A percentile compares a stretch with the other conserved stretches of the same genome.
Conservation (phyloP, 2,797 vertebrate genomes). For the Lagocephalus sceleratus region DNA sequence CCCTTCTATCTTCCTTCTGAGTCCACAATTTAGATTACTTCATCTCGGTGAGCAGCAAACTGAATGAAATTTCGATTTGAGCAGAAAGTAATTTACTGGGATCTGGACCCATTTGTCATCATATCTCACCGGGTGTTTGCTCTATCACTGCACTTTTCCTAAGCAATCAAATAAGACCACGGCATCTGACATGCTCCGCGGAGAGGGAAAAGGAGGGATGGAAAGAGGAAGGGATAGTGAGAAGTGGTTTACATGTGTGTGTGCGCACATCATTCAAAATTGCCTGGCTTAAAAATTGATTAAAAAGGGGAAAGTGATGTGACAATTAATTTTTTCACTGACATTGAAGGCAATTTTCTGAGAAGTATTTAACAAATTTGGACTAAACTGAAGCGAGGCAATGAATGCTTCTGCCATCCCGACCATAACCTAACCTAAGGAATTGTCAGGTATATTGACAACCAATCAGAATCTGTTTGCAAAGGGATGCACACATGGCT, state of each 20-base stretch:
- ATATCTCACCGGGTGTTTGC: constrained; percentile 99
- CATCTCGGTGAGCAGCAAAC: constrained; percentile 99
- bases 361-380: constrained; percentile 53
- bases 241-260: constrained; percentile 31
- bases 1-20: constrained; percentile 99
- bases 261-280: constrained; percentile 52
- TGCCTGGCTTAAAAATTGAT: constrained; percentile 41
- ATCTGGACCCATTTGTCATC: constrained; percentile 99
- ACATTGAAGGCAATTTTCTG: constrained; percentile 19
- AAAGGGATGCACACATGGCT: constrained; percentile 89
- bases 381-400: constrained; percentile 10
- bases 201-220: constrained; percentile 57
- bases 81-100: constrained; percentile 99
- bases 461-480: constrained; percentile 85
- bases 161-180: constrained; percentile 99
- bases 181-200: constrained; percentile 94
- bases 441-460: constrained; percentile 91
- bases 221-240: constrained; percentile 40
- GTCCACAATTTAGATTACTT: constrained; percentile 99
- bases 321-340: constrained; percentile 2
- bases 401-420: constrained; percentile 25
- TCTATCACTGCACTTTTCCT: constrained; percentile 99
- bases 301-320: constrained; percentile 10
- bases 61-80: constrained; percentile 99
- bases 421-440: constrained; percentile 70